Percentiles rank a stretch among this genome's conserved stretches.
Conservation (phyloP, 2,797 vertebrate genomes). For the Helostoma temminkii region DNA sequence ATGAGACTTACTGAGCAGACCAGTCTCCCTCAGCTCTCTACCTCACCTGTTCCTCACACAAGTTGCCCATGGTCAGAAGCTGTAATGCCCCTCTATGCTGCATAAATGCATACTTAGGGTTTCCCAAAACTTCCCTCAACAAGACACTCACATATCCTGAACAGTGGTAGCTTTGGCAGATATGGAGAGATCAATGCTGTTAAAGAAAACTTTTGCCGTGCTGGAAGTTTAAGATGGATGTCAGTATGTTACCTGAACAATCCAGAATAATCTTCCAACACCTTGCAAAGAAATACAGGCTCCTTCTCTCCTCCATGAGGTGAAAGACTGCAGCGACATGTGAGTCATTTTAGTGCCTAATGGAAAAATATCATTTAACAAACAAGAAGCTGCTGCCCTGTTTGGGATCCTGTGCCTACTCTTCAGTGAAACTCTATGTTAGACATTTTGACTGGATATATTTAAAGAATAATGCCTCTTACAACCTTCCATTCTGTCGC, state of each 20-base stretch:
- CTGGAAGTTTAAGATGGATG: conserved; percentile 67
- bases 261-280: conserved; percentile 39
- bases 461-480: not conserved
- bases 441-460: not conserved
- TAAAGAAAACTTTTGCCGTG: conserved; percentile 62
- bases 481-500: not conserved
- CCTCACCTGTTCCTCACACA: conserved; percentile 57
- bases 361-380: conserved; percentile 11
- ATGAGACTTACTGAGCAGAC: conserved; percentile 50
- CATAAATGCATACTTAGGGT: conserved; percentile 71
- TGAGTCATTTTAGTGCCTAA: conserved; percentile 11
- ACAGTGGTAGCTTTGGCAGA: conserved; percentile 63
- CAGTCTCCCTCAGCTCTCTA: conserved; percentile 38
- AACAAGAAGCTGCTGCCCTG: not conserved
- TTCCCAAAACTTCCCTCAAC: conserved; percentile 56
- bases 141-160: conserved; percentile 55
- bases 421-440: not conserved
- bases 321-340: conserved; percentile 19
- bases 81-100: conserved; percentile 67
- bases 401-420: not conserved
- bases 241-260: conserved; percentile 48
- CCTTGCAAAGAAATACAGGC: conserved; percentile 31
- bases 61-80: conserved; percentile 54
- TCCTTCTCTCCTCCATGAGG: conserved; percentile 60
- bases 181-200: conserved; percentile 65